Evolutionary conservation across 2,797 vertebrate species (phyloP).

Genomic region (Myripristis murdjan): DNA sequence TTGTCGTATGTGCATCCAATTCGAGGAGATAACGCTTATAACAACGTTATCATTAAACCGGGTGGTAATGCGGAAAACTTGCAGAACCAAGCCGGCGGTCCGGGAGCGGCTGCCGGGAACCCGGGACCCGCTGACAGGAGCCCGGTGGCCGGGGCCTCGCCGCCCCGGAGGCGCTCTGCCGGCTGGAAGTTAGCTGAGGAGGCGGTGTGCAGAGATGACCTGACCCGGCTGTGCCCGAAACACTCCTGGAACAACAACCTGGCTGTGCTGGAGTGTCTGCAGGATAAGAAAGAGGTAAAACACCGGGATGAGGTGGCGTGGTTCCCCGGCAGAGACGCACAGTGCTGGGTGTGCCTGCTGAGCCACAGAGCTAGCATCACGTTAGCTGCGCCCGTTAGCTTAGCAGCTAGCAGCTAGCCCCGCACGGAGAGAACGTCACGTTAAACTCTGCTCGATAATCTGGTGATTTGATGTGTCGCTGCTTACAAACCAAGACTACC

Average conservation of each 20-base stretch:
- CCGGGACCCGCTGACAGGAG: slow-evolving; percentile 65
- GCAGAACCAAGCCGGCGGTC: slow-evolving; percentile 51
- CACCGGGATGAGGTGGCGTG: background rate
- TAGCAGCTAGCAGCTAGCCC: slow-evolving; percentile 45
- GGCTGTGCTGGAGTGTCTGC: slow-evolving; percentile 95
- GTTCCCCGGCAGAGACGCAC: background rate
- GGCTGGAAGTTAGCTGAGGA: slow-evolving; percentile 96
- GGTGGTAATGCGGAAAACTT: slow-evolving; percentile 28
- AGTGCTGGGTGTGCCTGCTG: slow-evolving; percentile 68
- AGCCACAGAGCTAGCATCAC: slow-evolving; percentile 29
- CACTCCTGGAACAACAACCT: slow-evolving; percentile 98
- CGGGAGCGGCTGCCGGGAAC: slow-evolving; percentile 49
- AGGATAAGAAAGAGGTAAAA: slow-evolving; percentile 94
- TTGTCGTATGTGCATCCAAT: slow-evolving; percentile 64
- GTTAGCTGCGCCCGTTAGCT: slow-evolving; percentile 50
- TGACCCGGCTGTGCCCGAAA: slow-evolving; percentile 93
- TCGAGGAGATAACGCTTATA: slow-evolving; percentile 30
- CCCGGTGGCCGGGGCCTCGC: slow-evolving; percentile 77
- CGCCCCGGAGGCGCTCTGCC: slow-evolving; percentile 77
- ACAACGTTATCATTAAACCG: slow-evolving; percentile 17
- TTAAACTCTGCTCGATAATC: background rate
- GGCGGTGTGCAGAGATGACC: slow-evolving; percentile 93
- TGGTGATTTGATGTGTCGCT: background rate
- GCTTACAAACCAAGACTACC: accelerated
- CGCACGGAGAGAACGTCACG: slow-evolving; percentile 51